phyloP scores from a whole-genome alignment of 2,113 vertebrate species.

The Pomatostomus ruficeps region DNA sequence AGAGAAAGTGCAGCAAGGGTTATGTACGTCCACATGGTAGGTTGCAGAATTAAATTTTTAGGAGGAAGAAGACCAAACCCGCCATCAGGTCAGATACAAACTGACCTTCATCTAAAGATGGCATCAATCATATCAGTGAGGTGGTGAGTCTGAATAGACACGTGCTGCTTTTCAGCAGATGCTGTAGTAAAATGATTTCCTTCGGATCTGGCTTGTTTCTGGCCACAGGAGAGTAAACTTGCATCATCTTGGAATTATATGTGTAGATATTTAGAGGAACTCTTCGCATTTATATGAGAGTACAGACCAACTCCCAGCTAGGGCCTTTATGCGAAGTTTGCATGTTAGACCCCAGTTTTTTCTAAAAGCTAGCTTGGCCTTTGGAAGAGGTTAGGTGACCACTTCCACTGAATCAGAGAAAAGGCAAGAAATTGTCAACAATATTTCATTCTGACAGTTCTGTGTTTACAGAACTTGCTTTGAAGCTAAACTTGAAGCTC shows the following conservation, averaged over 20 bases:
- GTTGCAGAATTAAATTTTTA: neutral
- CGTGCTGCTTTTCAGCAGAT: neutral
- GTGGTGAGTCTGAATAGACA: neutral
- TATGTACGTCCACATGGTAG: neutral
- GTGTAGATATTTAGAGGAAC: neutral
- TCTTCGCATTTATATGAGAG: neutral
- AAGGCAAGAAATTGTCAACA: neutral
- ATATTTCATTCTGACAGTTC: neutral
- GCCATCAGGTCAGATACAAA: accelerated
- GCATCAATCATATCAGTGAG: neutral
- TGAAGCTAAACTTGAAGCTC: neutral
- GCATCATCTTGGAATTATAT: neutral
- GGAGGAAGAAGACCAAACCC: neutral
- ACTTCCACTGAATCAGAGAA: neutral
- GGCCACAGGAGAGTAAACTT: neutral
- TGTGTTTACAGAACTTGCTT: neutral
- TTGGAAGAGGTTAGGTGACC: neutral
- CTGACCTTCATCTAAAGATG: neutral
- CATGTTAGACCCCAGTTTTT: neutral
- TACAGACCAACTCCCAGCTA: neutral
- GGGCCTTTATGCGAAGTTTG: neutral
- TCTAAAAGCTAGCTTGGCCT: neutral
- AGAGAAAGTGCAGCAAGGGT: neutral
- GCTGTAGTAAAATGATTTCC: neutral
- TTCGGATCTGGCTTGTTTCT: neutral